Percentiles rank a stretch among this genome's conserved stretches.
Conservation (phyloP, 2,797 vertebrate species). For the Fundulus diaphanus region DNA sequence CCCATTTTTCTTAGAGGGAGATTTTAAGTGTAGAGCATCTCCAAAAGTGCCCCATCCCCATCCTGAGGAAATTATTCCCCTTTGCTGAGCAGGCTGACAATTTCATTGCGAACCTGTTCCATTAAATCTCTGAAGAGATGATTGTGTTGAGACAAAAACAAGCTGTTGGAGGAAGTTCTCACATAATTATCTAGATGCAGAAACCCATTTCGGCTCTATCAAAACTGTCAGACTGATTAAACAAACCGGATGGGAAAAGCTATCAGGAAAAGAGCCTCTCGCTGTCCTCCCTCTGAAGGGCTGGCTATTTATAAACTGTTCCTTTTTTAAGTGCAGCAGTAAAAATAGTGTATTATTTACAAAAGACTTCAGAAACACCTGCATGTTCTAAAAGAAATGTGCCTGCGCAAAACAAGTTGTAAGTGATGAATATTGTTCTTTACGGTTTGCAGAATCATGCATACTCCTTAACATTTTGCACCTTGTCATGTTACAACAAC, state of each 20-base stretch:
- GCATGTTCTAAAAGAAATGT: neutral
- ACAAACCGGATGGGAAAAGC: conserved; percentile 42
- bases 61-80: conserved; percentile 39
- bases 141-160: conserved; percentile 54
- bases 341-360: neutral
- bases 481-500: neutral
- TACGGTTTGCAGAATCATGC: neutral
- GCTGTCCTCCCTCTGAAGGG: neutral
- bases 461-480: neutral
- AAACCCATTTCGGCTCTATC: conserved; percentile 54
- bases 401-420: neutral
- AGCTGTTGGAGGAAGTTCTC: conserved; percentile 46
- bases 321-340: neutral
- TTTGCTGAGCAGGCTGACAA: conserved; percentile 44
- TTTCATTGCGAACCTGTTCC: conserved; percentile 55
- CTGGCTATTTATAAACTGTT: neutral
- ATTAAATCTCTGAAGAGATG: conserved; percentile 52
- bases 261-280: conserved; percentile 21
- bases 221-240: conserved; percentile 57
- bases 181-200: conserved; percentile 64
- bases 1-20: conserved; percentile 10
- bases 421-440: neutral
- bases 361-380: neutral
- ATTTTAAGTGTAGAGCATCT: conserved; percentile 37
- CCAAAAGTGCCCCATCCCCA: conserved; percentile 20